Conservation (phyloP, 1,140 invertebrate species). For the Dendroctonus ponderosae region DNA sequence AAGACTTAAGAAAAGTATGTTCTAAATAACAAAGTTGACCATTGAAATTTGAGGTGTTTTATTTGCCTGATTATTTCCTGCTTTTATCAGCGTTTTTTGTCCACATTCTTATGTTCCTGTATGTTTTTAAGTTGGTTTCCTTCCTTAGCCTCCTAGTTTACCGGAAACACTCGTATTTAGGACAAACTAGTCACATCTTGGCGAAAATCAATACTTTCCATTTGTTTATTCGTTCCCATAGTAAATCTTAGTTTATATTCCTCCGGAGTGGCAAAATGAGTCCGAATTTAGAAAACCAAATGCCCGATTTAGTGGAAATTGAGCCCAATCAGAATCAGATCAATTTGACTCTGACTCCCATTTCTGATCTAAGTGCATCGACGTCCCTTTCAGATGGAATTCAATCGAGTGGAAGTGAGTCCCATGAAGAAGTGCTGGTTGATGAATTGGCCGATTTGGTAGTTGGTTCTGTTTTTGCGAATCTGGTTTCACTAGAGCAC, state of each 20-base stretch:
- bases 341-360: constrained; percentile 15
- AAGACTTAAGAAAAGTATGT: no score
- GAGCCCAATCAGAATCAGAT: constrained; percentile 14
- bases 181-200: not conserved
- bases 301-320: constrained; percentile 7
- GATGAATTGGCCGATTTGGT: not conserved
- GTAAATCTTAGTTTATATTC: not conserved
- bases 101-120: no score
- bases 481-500: constrained; percentile 54
- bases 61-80: no score
- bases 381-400: constrained; percentile 12
- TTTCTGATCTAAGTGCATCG: constrained; percentile 21
- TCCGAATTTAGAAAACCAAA: constrained; percentile 28
- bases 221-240: not conserved
- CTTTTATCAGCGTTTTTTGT: no score
- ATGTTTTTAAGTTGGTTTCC: no score
- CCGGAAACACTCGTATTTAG: no score
- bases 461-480: constrained; percentile 1
- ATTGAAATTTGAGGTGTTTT: no score
- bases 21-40: no score
- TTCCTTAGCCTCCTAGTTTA: no score
- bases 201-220: not conserved
- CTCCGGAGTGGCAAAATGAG: constrained; percentile 15
- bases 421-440: constrained; percentile 6
- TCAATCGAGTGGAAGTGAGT: constrained; percentile 4